Conservation (phyloP, 1,140 invertebrate species). For the Scylla paramamosain region DNA sequence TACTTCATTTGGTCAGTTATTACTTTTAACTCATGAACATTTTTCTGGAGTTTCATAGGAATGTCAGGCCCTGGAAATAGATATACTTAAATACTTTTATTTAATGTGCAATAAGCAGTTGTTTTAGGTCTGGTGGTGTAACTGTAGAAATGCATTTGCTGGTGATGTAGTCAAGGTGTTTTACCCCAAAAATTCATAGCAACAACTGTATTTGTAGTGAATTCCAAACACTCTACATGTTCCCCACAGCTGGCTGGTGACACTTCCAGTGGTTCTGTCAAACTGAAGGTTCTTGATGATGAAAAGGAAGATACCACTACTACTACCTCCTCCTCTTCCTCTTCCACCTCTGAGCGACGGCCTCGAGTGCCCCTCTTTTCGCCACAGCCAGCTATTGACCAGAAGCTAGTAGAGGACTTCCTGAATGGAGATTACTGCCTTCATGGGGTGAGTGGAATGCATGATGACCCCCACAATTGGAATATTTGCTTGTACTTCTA, state of each 20-base stretch:
- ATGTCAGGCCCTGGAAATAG: too few species aligned
- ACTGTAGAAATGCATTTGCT: too few species aligned
- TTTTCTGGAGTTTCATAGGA: too few species aligned
- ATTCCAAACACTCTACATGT: not conserved
- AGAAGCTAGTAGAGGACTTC: conserved; percentile 87
- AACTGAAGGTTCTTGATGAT: conserved; percentile 54
- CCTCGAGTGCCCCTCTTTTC: conserved; percentile 60
- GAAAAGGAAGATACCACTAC: conserved; percentile 40
- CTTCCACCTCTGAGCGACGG: conserved; percentile 25
- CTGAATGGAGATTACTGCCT: conserved; percentile 91
- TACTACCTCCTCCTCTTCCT: not conserved
- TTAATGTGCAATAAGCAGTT: too few species aligned
- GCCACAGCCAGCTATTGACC: conserved; percentile 82
- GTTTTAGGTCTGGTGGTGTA: too few species aligned
- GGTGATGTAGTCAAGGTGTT: too few species aligned
- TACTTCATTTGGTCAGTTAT: too few species aligned
- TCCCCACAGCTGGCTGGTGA: conserved; percentile 61
- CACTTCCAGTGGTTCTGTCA: conserved; percentile 66
- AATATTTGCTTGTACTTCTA: not conserved
- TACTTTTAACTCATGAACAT: too few species aligned
- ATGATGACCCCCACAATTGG: not conserved
- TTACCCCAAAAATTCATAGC: too few species aligned
- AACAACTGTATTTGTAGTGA: too few species aligned
- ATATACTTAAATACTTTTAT: too few species aligned
- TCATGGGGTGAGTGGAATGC: conserved; percentile 85